Percentiles rank a stretch among this genome's conserved stretches.
phyloP scores from a whole-genome alignment of 2,888 invertebrate genomes.

The Philhelius pedissequus region DNA sequence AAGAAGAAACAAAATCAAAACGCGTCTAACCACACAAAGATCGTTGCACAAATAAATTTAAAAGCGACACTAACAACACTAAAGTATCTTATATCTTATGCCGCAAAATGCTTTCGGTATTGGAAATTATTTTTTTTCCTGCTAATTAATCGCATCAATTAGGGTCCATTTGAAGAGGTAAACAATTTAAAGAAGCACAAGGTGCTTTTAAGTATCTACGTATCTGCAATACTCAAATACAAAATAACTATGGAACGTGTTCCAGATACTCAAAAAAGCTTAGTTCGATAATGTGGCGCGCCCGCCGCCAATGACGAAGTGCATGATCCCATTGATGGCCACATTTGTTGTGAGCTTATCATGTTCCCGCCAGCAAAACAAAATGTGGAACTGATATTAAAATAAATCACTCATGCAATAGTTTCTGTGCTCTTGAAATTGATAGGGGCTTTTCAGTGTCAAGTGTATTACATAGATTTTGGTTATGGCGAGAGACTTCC shows the following conservation, averaged over 20 bases:
- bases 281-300: not conserved
- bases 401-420: constrained; percentile 8
- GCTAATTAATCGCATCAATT: constrained; percentile 61
- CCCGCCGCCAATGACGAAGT: not conserved
- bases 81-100: not conserved
- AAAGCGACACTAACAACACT: not conserved
- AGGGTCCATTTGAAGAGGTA: constrained; percentile 41
- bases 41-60: constrained; percentile 3
- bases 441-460: constrained; percentile 7
- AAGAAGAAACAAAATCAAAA: not conserved
- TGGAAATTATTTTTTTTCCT: not conserved
- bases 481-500: not conserved
- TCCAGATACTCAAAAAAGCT: not conserved
- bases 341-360: not conserved
- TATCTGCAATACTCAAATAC: not conserved
- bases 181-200: constrained; percentile 21
- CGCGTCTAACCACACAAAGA: not conserved
- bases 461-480: constrained; percentile 21
- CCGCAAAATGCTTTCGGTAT: constrained; percentile 10
- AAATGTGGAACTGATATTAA: constrained; percentile 19
- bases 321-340: constrained; percentile 18
- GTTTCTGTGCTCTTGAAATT: not conserved
- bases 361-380: not conserved
- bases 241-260: constrained; percentile 2
- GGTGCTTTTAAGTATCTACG: constrained; percentile 20